A percentile compares a stretch with the other conserved stretches of the same genome.
Conservation (phyloP, 2,113 vertebrate species). For the Onychostoma macrolepis region DNA sequence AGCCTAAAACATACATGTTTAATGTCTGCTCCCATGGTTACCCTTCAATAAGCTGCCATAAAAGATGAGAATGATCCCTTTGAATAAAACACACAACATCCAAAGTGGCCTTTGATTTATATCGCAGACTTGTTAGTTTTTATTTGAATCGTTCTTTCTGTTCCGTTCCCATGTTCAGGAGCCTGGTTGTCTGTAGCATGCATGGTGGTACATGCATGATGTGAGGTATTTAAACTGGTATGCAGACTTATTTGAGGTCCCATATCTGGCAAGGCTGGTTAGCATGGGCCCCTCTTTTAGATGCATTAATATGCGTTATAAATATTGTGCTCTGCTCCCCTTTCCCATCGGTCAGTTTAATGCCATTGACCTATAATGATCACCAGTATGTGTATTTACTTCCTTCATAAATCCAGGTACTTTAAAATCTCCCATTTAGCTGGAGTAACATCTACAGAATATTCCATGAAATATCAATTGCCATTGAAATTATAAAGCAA, state of each 20-base stretch:
- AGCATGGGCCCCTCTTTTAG: not conserved
- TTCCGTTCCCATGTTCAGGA: not conserved
- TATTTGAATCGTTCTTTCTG: constrained; percentile 3
- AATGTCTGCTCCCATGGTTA: constrained; percentile 69
- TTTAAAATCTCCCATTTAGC: not conserved
- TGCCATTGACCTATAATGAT: constrained; percentile 4
- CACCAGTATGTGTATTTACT: not conserved
- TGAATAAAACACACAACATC: constrained; percentile 62
- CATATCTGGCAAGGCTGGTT: constrained; percentile 4
- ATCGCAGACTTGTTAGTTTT: not conserved
- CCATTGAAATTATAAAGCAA: constrained; percentile 6
- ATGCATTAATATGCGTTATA: constrained; percentile 16
- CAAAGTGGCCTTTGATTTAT: constrained; percentile 35
- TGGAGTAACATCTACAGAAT: not conserved
- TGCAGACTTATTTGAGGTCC: not conserved
- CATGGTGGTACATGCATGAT: not conserved
- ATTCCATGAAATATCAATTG: not conserved
- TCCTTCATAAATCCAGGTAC: not conserved
- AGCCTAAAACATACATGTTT: constrained; percentile 53
- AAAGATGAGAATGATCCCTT: constrained; percentile 53
- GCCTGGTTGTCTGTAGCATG: not conserved
- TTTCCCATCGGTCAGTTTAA: not conserved
- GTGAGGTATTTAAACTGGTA: constrained; percentile 8
- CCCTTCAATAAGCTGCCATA: constrained; percentile 55
- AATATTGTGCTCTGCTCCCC: not conserved